A percentile compares a stretch with the other conserved stretches of the same genome.
Evolutionary conservation across 2,888 invertebrate genomes (phyloP).

Genomic region (Drosophila colorata): DNA sequence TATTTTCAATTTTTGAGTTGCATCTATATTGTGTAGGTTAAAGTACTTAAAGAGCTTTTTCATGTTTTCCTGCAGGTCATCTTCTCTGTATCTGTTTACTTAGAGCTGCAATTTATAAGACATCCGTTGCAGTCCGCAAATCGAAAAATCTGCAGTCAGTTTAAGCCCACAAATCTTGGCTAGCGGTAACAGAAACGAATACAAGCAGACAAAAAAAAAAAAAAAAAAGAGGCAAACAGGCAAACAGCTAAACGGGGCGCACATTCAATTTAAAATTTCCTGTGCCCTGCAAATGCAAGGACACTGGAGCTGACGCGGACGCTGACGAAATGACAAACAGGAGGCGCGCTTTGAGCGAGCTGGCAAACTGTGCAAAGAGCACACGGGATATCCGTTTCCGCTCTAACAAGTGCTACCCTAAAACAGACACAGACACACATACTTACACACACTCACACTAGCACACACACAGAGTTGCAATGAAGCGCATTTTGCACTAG

Average conservation of each 20-base stretch:
- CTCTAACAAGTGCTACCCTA: conserved; percentile 66
- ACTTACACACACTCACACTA: conserved; percentile 25
- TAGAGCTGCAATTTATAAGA: conserved; percentile 15
- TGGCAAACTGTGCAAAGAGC: conserved; percentile 65
- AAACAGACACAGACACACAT: conserved; percentile 28
- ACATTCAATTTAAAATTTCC: conserved; percentile 78
- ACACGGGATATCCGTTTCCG: conserved; percentile 78
- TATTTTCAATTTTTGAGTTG: not conserved
- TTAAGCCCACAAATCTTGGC: conserved; percentile 43
- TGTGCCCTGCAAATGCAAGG: conserved; percentile 45
- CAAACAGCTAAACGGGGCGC: conserved; percentile 41
- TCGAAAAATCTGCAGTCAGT: conserved; percentile 21
- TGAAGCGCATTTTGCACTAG: conserved; percentile 74
- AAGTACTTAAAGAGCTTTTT: conserved; percentile 4
- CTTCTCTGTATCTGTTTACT: not conserved
- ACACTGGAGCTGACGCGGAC: conserved; percentile 13
- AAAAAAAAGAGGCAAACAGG: conserved; percentile 15
- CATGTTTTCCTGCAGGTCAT: conserved; percentile 8
- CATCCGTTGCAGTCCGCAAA: conserved; percentile 13
- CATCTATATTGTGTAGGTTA: not conserved
- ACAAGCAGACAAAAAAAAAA: no score
- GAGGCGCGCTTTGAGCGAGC: conserved; percentile 43
- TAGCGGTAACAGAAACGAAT: conserved; percentile 21
- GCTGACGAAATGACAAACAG: conserved; percentile 68
- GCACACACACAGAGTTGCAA: conserved; percentile 49